These are phyloP conservation scores for Cebus imitator DNA, from an alignment of 2,113 vertebrate species.

Conservation along the genomic window DNA sequence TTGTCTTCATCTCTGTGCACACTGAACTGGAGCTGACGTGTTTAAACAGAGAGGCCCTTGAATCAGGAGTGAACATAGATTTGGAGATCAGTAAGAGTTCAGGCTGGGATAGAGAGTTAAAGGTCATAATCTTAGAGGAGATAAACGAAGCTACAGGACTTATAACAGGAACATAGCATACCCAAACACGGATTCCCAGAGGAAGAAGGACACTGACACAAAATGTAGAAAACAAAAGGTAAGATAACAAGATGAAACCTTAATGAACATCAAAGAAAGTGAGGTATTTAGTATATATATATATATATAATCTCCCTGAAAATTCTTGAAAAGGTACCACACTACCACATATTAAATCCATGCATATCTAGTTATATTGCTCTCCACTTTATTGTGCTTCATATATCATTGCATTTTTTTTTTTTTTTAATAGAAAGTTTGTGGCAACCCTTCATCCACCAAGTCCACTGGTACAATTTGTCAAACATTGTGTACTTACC, in stretches of 20 bases:
- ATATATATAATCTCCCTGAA: neutral
- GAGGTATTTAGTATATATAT: neutral
- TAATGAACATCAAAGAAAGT: neutral
- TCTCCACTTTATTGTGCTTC: neutral
- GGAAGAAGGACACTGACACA: neutral
- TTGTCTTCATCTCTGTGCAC: neutral
- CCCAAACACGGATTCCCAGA: neutral
- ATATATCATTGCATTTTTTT: neutral
- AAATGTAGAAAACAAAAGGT: neutral
- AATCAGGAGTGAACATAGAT: neutral
- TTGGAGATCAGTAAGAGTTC: neutral
- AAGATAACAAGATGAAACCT: neutral
- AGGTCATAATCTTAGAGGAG: neutral
- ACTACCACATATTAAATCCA: neutral
- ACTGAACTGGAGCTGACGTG: neutral
- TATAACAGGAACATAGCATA: neutral
- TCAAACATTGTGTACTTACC: neutral
- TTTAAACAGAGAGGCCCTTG: neutral
- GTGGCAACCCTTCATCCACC: neutral
- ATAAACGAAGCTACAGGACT: neutral
- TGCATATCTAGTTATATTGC: neutral
- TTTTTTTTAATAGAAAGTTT: neutral
- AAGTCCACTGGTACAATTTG: neutral
- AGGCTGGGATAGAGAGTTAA: neutral
- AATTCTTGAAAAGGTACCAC: neutral